Base-by-base conservation (phyloP, 1,140 invertebrate genomes). In the Brachionus koreanus region DNA sequence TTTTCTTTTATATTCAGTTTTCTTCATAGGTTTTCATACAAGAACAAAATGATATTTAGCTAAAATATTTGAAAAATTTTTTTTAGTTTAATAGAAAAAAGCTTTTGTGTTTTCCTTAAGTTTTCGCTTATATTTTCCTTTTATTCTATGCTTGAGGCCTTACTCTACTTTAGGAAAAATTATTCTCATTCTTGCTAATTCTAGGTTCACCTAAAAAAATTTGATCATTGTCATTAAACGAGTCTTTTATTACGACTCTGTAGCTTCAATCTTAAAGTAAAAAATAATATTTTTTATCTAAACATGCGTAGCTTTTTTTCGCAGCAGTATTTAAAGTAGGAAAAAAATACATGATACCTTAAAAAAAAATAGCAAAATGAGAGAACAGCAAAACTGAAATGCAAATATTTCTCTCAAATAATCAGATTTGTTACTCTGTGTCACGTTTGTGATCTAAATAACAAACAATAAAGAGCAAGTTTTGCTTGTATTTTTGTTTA, bases 1-100 rank as follows among this genome's bases (percentile, higher is more conserved):
- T 39, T 69, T 69, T 69, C 65, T 35, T 39, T 69, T 69, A 69
- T 69, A 42, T 69, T 69, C 65, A 69, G 10, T 69, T 69, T 65
- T 37, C 3, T 65, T 12, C 29, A 29, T 13, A 13, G 25, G 33
- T 42, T 69, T 69, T 69, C 25, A 39, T 69, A 19, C 7, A 39
- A 9, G 29, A 13, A 33, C 37, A 69, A 69, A 33, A 33, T 65
- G 63, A 33, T 65, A 65, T 65, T 65, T 65, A 37, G 63, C 49
- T 9, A 57, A 57, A 57, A 57, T 57, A 57, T 57, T 57, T 16
- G 5, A 57, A 57, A 57, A 57, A 57, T 57, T 57, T 57, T 49
- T 49, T 49, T 49, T 57, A 7, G 19, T 57, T 57, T 19, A 7
- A 57, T 2, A 57, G 16, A 57, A 57, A 57, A 19, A 57, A 23